A percentile compares a stretch with the other conserved stretches of the same genome.
These are phyloP conservation scores for Paramacrobiotus metropolitanus DNA, from an alignment of 1,140 invertebrate genomes.

Conservation along the genomic window DNA sequence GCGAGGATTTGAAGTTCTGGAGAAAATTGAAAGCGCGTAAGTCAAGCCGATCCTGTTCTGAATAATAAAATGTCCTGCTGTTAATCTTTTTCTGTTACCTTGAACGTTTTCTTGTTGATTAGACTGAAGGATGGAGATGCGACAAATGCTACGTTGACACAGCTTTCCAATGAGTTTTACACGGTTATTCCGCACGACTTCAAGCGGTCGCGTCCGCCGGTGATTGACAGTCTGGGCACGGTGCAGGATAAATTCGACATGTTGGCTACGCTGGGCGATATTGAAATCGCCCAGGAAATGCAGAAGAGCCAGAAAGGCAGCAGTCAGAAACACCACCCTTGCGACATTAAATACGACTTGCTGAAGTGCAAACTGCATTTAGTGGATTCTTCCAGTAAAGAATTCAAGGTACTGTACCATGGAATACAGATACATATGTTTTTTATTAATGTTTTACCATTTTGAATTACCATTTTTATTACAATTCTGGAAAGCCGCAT, in stretches of 20 bases:
- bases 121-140: background rate
- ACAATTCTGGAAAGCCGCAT: too few relatives aligned
- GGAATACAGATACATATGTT: too few relatives aligned
- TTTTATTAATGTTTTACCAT: slow-evolving; percentile 6
- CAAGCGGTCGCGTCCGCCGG: slow-evolving; percentile 22
- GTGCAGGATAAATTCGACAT: slow-evolving; percentile 26
- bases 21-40: slow-evolving; percentile 21
- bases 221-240: slow-evolving; percentile 17
- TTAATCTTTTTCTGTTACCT: too few relatives aligned
- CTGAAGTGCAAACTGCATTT: slow-evolving; percentile 21
- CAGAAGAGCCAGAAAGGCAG: slow-evolving; percentile 19
- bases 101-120: background rate
- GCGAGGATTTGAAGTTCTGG: slow-evolving; percentile 26
- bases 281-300: slow-evolving; percentile 25
- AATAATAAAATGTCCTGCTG: too few relatives aligned
- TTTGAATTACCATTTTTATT: slow-evolving; percentile 8
- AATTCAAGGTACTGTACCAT: slow-evolving; percentile 18
- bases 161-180: slow-evolving; percentile 24
- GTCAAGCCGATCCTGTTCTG: slow-evolving; percentile 10
- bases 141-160: slow-evolving; percentile 11
- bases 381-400: slow-evolving; percentile 17
- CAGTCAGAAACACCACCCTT: slow-evolving; percentile 17
- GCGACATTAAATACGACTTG: slow-evolving; percentile 23
- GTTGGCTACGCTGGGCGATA: slow-evolving; percentile 25
- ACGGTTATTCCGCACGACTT: slow-evolving; percentile 27